Conservation (phyloP, 1,140 invertebrate species). For the Drosophila nikananu region DNA sequence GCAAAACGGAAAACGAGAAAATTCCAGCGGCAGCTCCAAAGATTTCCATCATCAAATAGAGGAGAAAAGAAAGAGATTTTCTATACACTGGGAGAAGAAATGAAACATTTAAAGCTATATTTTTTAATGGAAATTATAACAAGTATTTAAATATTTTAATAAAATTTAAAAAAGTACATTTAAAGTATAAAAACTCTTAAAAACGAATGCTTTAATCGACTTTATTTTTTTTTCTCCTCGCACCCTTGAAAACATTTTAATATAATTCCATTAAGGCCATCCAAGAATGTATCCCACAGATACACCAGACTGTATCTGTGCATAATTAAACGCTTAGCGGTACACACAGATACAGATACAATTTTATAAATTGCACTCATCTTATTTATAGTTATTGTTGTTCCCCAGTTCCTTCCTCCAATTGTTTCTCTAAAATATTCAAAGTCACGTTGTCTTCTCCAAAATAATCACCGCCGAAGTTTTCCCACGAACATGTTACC, state of each 20-base stretch:
- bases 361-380: slow-evolving; percentile 60
- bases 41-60: slow-evolving; percentile 44
- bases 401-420: slow-evolving; percentile 4
- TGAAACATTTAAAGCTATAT: not conserved
- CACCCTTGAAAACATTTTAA: slow-evolving; percentile 18
- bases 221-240: not conserved
- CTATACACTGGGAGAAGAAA: not conserved
- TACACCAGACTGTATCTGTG: slow-evolving; percentile 23
- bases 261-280: slow-evolving; percentile 12
- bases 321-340: slow-evolving; percentile 45
- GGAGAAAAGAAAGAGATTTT: slow-evolving; percentile 34
- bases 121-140: not conserved
- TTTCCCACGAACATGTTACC: slow-evolving; percentile 53
- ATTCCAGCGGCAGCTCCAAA: slow-evolving; percentile 40
- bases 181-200: not conserved
- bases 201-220: not conserved
- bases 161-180: not conserved
- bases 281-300: slow-evolving; percentile 24
- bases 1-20: slow-evolving; percentile 55
- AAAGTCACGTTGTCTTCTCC: slow-evolving; percentile 55
- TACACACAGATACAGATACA: slow-evolving; percentile 35
- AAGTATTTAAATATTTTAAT: not conserved
- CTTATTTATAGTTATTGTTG: slow-evolving; percentile 36
- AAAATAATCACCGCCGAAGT: slow-evolving; percentile 26
- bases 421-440: slow-evolving; percentile 56